A percentile compares a stretch with the other conserved stretches of the same genome.
Conservation (phyloP, 2,888 invertebrate genomes). For the Lasioglossum lativentre region DNA sequence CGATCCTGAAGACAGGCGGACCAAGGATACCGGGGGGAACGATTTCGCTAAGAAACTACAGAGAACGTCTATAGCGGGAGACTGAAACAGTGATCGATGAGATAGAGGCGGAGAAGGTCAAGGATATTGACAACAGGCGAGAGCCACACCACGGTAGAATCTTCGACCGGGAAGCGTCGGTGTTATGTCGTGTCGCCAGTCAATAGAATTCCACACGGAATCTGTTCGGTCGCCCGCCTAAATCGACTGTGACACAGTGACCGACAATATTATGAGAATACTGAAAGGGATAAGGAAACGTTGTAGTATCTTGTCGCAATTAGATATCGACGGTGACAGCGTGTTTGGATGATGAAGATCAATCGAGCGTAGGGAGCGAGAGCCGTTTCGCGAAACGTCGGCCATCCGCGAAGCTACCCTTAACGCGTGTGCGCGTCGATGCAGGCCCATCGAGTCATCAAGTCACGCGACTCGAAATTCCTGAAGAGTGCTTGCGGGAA, state of each 20-base stretch:
- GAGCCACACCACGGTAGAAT: constrained; percentile 14
- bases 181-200: constrained; percentile 18
- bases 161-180: constrained; percentile 20
- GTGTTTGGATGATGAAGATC: not conserved
- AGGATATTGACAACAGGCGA: constrained; percentile 35
- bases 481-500: constrained; percentile 8
- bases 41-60: not conserved
- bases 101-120: constrained; percentile 7
- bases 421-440: not conserved
- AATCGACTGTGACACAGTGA: constrained; percentile 44
- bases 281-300: not conserved
- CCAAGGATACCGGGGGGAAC: not conserved
- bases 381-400: not conserved
- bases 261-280: constrained; percentile 48
- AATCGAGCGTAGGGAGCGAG: not conserved
- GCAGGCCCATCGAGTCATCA: not conserved
- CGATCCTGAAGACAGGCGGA: not conserved
- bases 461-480: not conserved
- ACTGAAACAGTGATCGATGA: not conserved
- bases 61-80: not conserved
- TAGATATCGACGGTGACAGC: too few relatives aligned
- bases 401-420: not conserved
- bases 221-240: not conserved
- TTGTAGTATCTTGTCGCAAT: not conserved
- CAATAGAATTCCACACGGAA: constrained; percentile 33